Evolutionary conservation across 2,888 invertebrate genomes (phyloP).

Genomic region (Gastracanthus pulcherrimus): DNA sequence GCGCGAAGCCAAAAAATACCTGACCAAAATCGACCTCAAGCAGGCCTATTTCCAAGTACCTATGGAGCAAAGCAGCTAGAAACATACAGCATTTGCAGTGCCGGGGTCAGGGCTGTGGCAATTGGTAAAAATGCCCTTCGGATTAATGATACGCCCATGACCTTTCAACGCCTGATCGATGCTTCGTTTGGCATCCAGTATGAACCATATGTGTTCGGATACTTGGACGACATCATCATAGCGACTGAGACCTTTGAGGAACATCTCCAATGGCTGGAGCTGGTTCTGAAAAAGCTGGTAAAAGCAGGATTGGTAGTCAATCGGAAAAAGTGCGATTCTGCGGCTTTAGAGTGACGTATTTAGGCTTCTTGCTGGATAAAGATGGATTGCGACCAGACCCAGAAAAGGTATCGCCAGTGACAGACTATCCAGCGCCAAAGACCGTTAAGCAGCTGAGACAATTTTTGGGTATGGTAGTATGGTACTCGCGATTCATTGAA

Average conservation of each 20-base stretch:
- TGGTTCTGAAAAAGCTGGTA: not conserved
- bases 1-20: not conserved
- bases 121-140: conserved; percentile 37
- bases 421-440: not conserved
- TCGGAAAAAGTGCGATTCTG: not conserved
- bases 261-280: conserved; percentile 32
- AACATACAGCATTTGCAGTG: no score
- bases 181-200: conserved; percentile 57
- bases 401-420: not conserved
- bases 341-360: not conserved
- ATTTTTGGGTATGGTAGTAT: not conserved
- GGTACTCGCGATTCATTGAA: no score
- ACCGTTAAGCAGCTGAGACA: not conserved
- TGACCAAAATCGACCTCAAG: not conserved
- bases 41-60: no score
- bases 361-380: not conserved
- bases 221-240: conserved; percentile 55
- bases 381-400: not conserved
- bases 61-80: no score
- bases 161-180: conserved; percentile 57
- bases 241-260: conserved; percentile 51
- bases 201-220: conserved; percentile 48
- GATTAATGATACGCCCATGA: conserved; percentile 54
- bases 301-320: not conserved
- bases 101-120: no score